Base-by-base conservation (phyloP, 30 jellyfish, hydroid and myxozoan species). In the Cassiopea xamachana region DNA sequence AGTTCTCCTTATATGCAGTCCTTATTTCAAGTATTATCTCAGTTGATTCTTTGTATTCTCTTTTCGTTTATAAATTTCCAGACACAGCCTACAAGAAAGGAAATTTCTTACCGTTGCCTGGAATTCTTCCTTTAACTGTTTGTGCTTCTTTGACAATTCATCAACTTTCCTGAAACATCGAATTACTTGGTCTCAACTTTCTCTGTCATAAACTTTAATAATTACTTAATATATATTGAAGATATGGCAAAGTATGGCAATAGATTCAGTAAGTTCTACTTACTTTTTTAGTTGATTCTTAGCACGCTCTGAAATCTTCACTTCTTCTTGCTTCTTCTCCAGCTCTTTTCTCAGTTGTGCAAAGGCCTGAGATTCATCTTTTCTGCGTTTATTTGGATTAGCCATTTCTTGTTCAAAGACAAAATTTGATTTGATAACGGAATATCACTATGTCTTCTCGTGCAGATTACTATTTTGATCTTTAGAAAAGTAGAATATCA, bases 31-130 rank as follows among this genome's bases (percentile, higher is more conserved):
- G 39, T 27, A 27, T 27, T 27, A 27, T 27, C 39, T 27, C 39
- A 27, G 39, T 27, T 27, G 39, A 27, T 27, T 27, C 39, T 27
- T 27, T 27, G 39, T 27, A 27, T 27, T 27, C 39, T 27, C 39
- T 27, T 27, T 27, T 27, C 39, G 39, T 27, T 27, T 27, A 27
- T 27, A 27, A 27, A 27, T 27, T 27, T 27, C 39, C 39, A 27
- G 39, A 27, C 39, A 27, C 39, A 27, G 12, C 64, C 64, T 55
- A 3, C 12, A 55, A 55, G 64, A 55, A 55, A 3, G 64, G 64
- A 55, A 55, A 55, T 55, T 13, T 49, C 87, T 68, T 71, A 82
- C 90, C 75, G 80, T 82, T 44, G 90, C 90, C 27, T 82, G 82
- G 45, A 82, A 82, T 48, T 82, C 90, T 17, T 82, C 90, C 80